These are phyloP conservation scores for Drosophila robusta DNA, from an alignment of 2,888 invertebrate species.

Conservation along the genomic window DNA sequence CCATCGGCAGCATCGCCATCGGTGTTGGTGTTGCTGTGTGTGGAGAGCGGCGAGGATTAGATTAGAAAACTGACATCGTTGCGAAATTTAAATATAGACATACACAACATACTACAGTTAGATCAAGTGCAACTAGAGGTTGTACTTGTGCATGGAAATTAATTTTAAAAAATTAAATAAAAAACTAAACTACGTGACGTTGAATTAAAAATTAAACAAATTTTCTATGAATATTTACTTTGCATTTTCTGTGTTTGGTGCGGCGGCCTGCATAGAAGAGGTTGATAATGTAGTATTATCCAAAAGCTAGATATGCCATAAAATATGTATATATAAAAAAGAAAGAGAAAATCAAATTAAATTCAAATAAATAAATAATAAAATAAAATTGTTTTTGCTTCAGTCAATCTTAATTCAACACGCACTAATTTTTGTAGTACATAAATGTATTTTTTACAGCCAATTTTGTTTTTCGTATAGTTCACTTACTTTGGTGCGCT, in stretches of 20 bases:
- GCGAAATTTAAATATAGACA: neutral
- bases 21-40: slow-evolving; percentile 52
- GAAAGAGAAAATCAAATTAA: slow-evolving; percentile 71
- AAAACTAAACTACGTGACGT: slow-evolving; percentile 44
- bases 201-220: slow-evolving; percentile 59
- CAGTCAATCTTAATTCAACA: slow-evolving; percentile 26
- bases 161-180: slow-evolving; percentile 5
- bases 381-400: slow-evolving; percentile 31
- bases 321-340: slow-evolving; percentile 82
- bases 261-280: slow-evolving; percentile 86
- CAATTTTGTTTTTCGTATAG: slow-evolving; percentile 45
- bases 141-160: slow-evolving; percentile 38
- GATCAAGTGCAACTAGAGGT: slow-evolving; percentile 32
- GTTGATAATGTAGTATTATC: slow-evolving; percentile 85
- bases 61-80: slow-evolving; percentile 11
- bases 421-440: slow-evolving; percentile 2
- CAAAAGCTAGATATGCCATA: slow-evolving; percentile 89
- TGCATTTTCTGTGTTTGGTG: slow-evolving; percentile 87
- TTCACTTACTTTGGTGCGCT: slow-evolving; percentile 70
- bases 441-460: slow-evolving; percentile 31
- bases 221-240: slow-evolving; percentile 87
- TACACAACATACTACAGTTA: slow-evolving; percentile 35
- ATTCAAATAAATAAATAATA: slow-evolving; percentile 46
- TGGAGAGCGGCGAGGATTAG: neutral
- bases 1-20: slow-evolving; percentile 84